Evolutionary conservation across 1,140 invertebrate genomes (phyloP).

Genomic region (Camponotus floridanus): DNA sequence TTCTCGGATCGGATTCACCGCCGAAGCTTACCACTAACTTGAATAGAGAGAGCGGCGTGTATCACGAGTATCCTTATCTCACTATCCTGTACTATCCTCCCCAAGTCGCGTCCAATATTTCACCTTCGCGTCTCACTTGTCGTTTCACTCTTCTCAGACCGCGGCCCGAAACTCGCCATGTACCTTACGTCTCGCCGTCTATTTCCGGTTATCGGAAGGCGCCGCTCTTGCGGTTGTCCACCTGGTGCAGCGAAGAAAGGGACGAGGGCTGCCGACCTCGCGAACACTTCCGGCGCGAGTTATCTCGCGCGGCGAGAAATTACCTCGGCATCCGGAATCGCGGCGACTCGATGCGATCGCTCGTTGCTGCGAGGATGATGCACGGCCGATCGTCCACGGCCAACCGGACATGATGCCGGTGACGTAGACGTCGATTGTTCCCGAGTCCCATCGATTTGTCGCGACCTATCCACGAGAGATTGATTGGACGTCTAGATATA

Average conservation of each 20-base stretch:
- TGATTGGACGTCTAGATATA: background rate
- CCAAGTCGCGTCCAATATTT: constrained; percentile 36
- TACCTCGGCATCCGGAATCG: background rate
- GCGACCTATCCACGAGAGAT: background rate
- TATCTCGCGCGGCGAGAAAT: constrained; percentile 32
- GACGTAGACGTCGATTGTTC: constrained; percentile 10
- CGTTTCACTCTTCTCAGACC: constrained; percentile 1
- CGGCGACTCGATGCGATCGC: constrained; percentile 31
- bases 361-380: constrained; percentile 12
- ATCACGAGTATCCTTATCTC: constrained; percentile 32
- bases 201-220: background rate
- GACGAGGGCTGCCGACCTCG: background rate
- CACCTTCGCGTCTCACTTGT: constrained; percentile 19
- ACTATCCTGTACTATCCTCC: constrained; percentile 11
- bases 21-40: constrained; percentile 8
- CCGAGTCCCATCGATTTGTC: constrained; percentile 13
- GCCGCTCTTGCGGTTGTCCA: constrained; percentile 3
- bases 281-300: background rate
- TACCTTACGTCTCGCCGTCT: background rate
- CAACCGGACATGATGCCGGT: background rate
- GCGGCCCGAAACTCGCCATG: constrained; percentile 1
- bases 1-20: constrained; percentile 3
- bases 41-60: background rate
- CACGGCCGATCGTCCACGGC: background rate
- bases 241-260: constrained; percentile 24